Base-by-base conservation (phyloP, 2,888 invertebrate species). In the Dynastes tityus region DNA sequence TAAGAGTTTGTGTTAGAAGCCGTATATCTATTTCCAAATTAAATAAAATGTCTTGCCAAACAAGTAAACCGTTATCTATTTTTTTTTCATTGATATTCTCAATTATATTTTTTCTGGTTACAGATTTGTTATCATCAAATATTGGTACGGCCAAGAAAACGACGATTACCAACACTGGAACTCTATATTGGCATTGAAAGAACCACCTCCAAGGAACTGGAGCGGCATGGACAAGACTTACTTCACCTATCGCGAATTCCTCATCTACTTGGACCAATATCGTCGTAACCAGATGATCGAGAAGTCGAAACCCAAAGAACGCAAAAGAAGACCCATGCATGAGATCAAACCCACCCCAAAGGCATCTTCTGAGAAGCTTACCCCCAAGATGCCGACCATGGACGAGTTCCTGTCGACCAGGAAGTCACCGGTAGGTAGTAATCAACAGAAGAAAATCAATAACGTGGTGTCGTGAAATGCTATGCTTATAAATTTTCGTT, bases 191-290 rank as follows among this genome's bases (percentile, higher is more conserved):
- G 93, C 93, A 11, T 89, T 95, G 37, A 89, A 90, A 8, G 93
- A 94, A 82, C 95, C 95, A 0, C 91, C 92, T n/a, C 92, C 93
- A 79, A 91, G 95, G 82, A 94, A 94, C 85, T 95, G 95, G 95
- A 93, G 90, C 51, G 91, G 91, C 5, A 88, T 89, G 86, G 92
- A 93, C 88, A 90, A 93, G 91, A 92, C 92, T 80, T 94, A 94
- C 85, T 92, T 92, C 77, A 93, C 93, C 0, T 94, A 93, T 85
- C 90, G 92, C 75, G 94, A 94, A 82, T 94, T 94, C 85, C 86
- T 94, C 37, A 90, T 92, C 79, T 93, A 93, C 83, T 88, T 94
- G 76, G 93, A 94, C 81, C 92, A 92, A 83, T 93, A 93, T 84
- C 90, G 91, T 84, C 86, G 88, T 74, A 89, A 87, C 9, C 89